Evolutionary conservation across 2,113 vertebrate species (phyloP).

Genomic region (Mystacornis crossleyi): DNA sequence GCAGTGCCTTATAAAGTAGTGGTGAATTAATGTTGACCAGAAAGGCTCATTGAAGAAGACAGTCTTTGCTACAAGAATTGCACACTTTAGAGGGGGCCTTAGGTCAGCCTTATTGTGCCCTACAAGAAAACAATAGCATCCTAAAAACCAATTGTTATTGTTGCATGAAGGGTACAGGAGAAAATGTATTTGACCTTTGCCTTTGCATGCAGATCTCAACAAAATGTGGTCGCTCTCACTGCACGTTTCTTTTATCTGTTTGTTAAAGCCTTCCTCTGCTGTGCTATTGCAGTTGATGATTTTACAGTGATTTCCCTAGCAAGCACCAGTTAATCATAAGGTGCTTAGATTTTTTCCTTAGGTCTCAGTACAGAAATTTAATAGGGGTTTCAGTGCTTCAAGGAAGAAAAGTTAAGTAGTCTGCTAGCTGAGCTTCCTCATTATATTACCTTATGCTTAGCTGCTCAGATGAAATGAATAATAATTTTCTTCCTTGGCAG

Average conservation of each 20-base stretch:
- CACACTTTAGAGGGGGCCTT: background rate
- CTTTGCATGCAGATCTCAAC: background rate
- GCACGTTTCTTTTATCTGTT: background rate
- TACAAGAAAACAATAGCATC: background rate
- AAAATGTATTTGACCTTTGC: background rate
- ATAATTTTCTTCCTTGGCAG: constrained; percentile 26
- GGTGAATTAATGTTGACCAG: background rate
- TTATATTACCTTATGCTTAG: constrained; percentile 34
- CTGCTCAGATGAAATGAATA: constrained; percentile 28
- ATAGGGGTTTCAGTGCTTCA: constrained; percentile 29
- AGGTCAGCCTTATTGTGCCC: background rate
- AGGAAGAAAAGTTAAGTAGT: constrained; percentile 44
- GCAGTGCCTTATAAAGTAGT: background rate
- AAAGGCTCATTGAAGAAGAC: background rate
- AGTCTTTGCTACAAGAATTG: background rate
- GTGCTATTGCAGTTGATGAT: background rate
- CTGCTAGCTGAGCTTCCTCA: constrained; percentile 2
- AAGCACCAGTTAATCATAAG: constrained; percentile 27
- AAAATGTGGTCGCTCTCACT: background rate
- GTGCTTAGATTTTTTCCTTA: background rate
- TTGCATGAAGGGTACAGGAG: background rate
- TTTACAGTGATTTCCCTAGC: background rate
- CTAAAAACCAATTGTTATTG: background rate
- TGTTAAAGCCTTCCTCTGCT: background rate
- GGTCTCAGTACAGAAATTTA: background rate